Conservation (phyloP, 1,140 invertebrate species). For the Thereuonema tuberculata region DNA sequence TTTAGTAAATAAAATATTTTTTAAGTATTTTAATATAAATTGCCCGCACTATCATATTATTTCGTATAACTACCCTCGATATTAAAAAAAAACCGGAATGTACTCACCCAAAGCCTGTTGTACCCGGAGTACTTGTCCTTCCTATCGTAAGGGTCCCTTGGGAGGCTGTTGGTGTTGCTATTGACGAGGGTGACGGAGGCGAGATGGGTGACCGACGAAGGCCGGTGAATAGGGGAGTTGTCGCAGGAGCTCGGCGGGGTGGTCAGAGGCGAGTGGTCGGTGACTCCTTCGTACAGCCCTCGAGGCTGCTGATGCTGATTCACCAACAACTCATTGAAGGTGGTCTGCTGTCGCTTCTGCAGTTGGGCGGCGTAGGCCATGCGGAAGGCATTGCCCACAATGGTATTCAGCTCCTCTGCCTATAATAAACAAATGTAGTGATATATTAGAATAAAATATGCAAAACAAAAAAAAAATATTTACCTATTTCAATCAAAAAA, state of each 20-base stretch:
- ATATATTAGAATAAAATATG: neutral
- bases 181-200: slow-evolving; percentile 3
- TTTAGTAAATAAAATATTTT: no score
- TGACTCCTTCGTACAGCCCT: slow-evolving; percentile 4
- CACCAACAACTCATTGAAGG: slow-evolving; percentile 1
- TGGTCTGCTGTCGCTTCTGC: slow-evolving; percentile 36
- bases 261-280: slow-evolving; percentile 4
- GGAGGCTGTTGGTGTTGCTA: slow-evolving; percentile 7
- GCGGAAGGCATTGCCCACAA: slow-evolving; percentile 80
- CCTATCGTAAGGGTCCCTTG: slow-evolving; percentile 2
- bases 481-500: no score
- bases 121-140: neutral
- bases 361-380: slow-evolving; percentile 77
- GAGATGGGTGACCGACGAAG: neutral
- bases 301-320: slow-evolving; percentile 20
- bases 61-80: no score
- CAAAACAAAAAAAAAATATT: slow-evolving; percentile 3
- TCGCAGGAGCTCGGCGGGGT: slow-evolving; percentile 13
- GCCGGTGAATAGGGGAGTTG: slow-evolving; percentile 5
- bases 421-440: slow-evolving; percentile 37
- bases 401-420: slow-evolving; percentile 73
- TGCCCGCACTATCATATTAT: no score
- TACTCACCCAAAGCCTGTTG: slow-evolving; percentile 2
- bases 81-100: no score
- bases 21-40: no score